phyloP scores from a whole-genome alignment of 2,797 vertebrate species.

The Naso thynnoides region DNA sequence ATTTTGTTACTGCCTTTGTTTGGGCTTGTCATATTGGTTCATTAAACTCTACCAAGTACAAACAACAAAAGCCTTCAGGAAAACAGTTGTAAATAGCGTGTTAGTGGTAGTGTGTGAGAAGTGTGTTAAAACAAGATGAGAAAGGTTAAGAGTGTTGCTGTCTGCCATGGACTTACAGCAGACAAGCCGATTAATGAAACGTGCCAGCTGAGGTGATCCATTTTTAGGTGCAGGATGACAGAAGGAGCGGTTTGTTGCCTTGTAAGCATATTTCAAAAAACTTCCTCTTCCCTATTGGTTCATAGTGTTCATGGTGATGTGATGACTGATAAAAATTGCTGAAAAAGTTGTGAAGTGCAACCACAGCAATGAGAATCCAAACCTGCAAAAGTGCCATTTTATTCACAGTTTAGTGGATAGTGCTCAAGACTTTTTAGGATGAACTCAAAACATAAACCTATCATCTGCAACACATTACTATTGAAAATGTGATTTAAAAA shows the following conservation, averaged over 20 bases:
- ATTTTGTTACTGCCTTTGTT: background rate
- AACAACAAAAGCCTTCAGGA: background rate
- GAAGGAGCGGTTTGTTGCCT: background rate
- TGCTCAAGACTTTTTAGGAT: background rate
- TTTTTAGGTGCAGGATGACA: constrained; percentile 24
- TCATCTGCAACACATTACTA: background rate
- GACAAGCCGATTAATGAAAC: constrained; percentile 24
- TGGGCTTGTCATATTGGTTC: constrained; percentile 16
- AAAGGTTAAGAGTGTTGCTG: constrained; percentile 25
- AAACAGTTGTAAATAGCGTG: no score
- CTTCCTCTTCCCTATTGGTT: background rate
- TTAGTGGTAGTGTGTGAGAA: no score
- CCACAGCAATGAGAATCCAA: constrained; percentile 24
- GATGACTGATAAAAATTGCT: constrained; percentile 1
- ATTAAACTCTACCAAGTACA: constrained; percentile 5
- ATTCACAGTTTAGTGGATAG: constrained; percentile 3
- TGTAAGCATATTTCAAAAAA: background rate
- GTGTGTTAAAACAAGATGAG: constrained; percentile 34
- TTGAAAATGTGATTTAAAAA: background rate
- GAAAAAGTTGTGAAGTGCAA: constrained; percentile 16
- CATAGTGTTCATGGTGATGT: background rate
- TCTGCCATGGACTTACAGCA: constrained; percentile 45
- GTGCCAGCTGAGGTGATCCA: constrained; percentile 30
- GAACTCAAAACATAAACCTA: background rate
- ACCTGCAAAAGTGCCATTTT: background rate